Evolutionary conservation across 2,113 vertebrate genomes (phyloP), one percentile per base, ranked within the genome.

Genomic region (Neogale vison): DNA sequence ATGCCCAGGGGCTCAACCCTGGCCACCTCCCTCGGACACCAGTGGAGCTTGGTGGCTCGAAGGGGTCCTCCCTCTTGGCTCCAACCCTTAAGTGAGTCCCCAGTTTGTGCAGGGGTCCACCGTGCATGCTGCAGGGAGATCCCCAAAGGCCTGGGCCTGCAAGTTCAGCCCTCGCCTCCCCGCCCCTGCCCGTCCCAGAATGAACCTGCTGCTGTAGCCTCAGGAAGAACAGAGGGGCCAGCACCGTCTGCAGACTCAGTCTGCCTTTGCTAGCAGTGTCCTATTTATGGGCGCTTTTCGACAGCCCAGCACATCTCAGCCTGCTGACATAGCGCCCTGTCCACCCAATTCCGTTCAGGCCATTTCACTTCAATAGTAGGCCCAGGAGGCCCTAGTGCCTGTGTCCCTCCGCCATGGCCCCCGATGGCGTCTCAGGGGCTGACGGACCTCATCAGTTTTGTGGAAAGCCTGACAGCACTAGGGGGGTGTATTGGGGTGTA

Each of bases 281-380:
- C 99, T 99, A 99, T 99, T 99, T 99, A 99, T 99, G 99, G 98
- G 96, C 4, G 88, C 98, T 98, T 97, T 99, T 98, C 99, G 99
- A 98, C 99, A 99, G 98, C 98, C 95, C 99, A 99, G 99, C 99
- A 99, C 98, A 99, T 99, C 96, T 23, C 52, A 57, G 97, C 95
- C 97, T 98, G 99, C 99, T 99, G 99, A 99, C 98, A 95, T 99
- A 99, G 99, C 99, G 97, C 97, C 98, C 99, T 99, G 99, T 99
- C 99, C 85, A 59, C 97, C 92, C 96, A 96, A 99, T 99, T 99
- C 98, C 98, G 96, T 98, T 98, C 99, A 71, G 98, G 96, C 99
- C 98, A 98, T 98, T 98, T 98, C 98, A 97, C 96, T 98, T 99
- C 99, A 99, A 99, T 99, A 99, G 99, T 55, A 21, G 95, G 71